Evolutionary conservation across 92 coral and sea anemone genomes (phyloP).

Genomic region (Epizoanthus fatuus): DNA sequence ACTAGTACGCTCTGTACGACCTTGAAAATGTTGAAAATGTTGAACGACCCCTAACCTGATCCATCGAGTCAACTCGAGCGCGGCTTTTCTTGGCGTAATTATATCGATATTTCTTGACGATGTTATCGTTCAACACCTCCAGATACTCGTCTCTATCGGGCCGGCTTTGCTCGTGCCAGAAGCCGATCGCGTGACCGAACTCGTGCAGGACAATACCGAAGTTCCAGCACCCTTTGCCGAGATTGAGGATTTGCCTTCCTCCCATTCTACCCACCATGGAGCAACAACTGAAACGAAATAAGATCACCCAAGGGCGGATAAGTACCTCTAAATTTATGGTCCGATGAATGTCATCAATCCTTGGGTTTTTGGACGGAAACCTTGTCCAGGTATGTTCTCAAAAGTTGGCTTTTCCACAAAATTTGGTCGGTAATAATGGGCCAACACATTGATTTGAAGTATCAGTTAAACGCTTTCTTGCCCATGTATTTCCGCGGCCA

Average conservation of each 20-base stretch:
- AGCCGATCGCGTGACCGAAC: constrained; percentile 83
- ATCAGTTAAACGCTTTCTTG: too few species aligned
- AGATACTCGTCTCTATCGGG: constrained; percentile 85
- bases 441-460: too few species aligned
- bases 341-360: too few species aligned
- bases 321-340: too few species aligned
- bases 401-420: too few species aligned
- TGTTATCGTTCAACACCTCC: constrained; percentile 70
- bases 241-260: constrained; percentile 66
- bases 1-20: too few species aligned
- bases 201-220: constrained; percentile 81
- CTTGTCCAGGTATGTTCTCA: too few species aligned
- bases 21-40: too few species aligned
- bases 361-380: too few species aligned
- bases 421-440: too few species aligned
- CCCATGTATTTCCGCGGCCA: too few species aligned
- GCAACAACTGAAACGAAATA: constrained; percentile 66
- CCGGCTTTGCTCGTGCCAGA: constrained; percentile 93
- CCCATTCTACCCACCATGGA: constrained; percentile 80
- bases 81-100: constrained; percentile 67
- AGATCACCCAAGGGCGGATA: background rate
- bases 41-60: constrained; percentile 89
- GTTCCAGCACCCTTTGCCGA: constrained; percentile 68
- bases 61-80: constrained; percentile 56
- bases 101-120: constrained; percentile 50